Base-by-base conservation (phyloP, 2,888 invertebrate genomes). In the Ectemnius lituratus region DNA sequence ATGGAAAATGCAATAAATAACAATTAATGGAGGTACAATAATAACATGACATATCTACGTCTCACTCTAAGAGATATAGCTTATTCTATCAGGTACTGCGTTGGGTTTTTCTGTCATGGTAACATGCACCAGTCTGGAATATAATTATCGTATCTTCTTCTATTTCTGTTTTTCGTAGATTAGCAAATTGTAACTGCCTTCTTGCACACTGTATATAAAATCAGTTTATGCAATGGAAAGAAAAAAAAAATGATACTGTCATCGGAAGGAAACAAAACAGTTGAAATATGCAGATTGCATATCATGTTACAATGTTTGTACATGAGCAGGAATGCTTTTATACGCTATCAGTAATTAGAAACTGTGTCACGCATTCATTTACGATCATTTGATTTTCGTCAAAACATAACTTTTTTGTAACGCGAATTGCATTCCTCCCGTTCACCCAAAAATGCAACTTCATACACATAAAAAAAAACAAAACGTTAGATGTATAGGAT, bases 1-100 rank as follows among this genome's bases (percentile, higher is more conserved):
- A 89, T 88, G 88, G 87, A 87, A 82, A 84, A 88, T 88, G 88
- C 87, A 90, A 90, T 90, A 89, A 88, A 90, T 89, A 89, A 90
- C 90, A 89, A 87, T 86, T 85, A 87, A 85, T 88, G 87, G 86
- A 89, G 88, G 87, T 90, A 90, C 86, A 88, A 84, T 87, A 87
- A 88, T 88, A 90, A 89, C 90, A 90, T 87, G 90, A 90, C 89
- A 89, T 89, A 86, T 84, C 85, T 88, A 89, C 86, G 85, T 88
- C 87, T 88, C 88, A 86, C 86, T 89, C 87, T 89, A 89, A 89
- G 88, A 85, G 86, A 89, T 89, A 90, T 86, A 89, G 88, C 90
- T 90, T 90, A 90, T 87, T 89, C 90, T 90, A 90, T 90, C 90
- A 90, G 90, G 90, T 90, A 90, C 90, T 89, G 89, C 81, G 85